Conservation (phyloP, 2,797 vertebrate genomes). For the Coendou prehensilis region DNA sequence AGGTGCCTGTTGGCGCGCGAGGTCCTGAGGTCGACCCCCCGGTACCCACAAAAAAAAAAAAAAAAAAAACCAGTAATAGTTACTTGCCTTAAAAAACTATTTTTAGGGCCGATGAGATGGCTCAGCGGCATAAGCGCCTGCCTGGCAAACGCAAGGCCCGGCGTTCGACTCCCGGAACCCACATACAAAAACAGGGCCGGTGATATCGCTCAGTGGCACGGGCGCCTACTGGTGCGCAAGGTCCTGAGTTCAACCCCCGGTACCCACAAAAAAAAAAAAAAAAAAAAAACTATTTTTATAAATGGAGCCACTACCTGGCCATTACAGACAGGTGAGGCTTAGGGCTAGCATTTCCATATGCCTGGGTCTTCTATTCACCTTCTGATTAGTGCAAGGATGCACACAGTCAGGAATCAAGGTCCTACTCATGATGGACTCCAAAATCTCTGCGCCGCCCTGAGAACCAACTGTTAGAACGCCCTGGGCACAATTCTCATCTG, state of each 20-base stretch:
- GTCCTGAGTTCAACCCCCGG: too few species aligned
- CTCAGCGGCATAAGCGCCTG: too few species aligned
- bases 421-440: not conserved
- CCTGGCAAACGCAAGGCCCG: too few species aligned
- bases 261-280: too few species aligned
- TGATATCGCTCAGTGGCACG: too few species aligned
- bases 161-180: too few species aligned
- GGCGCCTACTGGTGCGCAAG: too few species aligned
- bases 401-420: not conserved
- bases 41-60: too few species aligned
- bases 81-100: not conserved
- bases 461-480: not conserved
- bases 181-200: too few species aligned
- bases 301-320: not conserved
- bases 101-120: too few species aligned
- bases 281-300: not conserved
- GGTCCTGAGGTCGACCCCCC: too few species aligned
- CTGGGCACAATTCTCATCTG: not conserved
- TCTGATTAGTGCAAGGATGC: not conserved
- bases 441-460: not conserved
- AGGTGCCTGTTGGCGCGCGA: too few species aligned
- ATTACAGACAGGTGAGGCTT: not conserved
- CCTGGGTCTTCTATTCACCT: not conserved
- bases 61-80: not conserved
- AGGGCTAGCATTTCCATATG: not conserved